These are phyloP conservation scores for Pseudomugil gertrudae DNA, from an alignment of 2,797 vertebrate species.

Conservation along the genomic window DNA sequence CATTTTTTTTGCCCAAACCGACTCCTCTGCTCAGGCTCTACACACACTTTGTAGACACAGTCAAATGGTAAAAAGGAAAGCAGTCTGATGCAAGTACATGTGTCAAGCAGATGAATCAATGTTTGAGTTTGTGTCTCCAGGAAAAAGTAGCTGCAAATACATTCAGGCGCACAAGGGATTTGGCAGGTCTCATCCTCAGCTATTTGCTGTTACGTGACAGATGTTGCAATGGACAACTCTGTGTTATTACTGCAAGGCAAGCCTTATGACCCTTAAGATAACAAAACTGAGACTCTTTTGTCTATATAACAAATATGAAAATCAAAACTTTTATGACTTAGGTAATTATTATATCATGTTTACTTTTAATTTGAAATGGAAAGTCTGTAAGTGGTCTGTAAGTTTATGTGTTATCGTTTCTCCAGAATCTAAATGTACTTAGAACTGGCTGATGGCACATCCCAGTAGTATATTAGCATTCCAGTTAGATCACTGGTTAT, in stretches of 20 bases:
- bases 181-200: conserved; percentile 38
- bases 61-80: conserved; percentile 44
- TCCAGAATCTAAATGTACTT: not conserved
- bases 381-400: not conserved
- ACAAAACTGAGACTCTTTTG: not conserved
- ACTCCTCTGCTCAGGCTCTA: conserved; percentile 3
- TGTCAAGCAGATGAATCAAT: conserved; percentile 71
- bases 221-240: conserved; percentile 38
- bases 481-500: conserved; percentile 29
- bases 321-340: not conserved
- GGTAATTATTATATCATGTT: not conserved
- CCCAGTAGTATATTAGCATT: conserved; percentile 16
- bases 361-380: not conserved
- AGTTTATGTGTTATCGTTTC: not conserved
- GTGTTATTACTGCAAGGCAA: conserved; percentile 11
- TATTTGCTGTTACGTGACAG: conserved; percentile 40
- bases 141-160: conserved; percentile 64
- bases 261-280: not conserved
- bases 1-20: conserved; percentile 1
- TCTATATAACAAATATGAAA: not conserved
- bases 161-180: conserved; percentile 27
- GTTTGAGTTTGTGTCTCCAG: conserved; percentile 57
- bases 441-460: not conserved
- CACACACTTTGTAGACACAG: conserved; percentile 24
- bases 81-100: conserved; percentile 58